Conservation (phyloP, 2,888 invertebrate species). For the Tetanocera ferruginea region DNA sequence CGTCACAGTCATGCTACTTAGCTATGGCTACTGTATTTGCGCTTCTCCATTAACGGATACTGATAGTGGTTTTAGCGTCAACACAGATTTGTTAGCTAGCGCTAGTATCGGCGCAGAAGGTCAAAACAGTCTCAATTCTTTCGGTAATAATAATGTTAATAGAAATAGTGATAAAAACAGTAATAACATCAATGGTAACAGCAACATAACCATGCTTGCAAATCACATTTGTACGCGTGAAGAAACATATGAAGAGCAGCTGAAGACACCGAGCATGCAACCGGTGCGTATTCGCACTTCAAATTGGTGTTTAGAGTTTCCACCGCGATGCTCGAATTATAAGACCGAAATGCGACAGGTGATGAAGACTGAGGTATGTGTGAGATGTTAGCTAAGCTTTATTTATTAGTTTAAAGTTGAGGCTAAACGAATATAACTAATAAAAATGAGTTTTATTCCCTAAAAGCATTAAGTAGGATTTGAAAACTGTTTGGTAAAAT, state of each 20-base stretch:
- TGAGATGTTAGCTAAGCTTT: not conserved
- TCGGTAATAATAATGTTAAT: not conserved
- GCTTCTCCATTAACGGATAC: not conserved
- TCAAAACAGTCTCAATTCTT: not conserved
- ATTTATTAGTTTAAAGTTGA: too few species aligned
- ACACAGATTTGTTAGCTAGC: slow-evolving; percentile 50
- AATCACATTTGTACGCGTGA: slow-evolving; percentile 66
- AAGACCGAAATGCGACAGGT: slow-evolving; percentile 79
- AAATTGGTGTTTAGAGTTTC: slow-evolving; percentile 84
- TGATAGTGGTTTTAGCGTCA: slow-evolving; percentile 34
- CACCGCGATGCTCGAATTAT: slow-evolving; percentile 84
- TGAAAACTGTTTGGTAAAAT: too few species aligned
- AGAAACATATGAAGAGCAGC: slow-evolving; percentile 72
- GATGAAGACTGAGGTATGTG: slow-evolving; percentile 78
- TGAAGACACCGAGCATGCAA: slow-evolving; percentile 69
- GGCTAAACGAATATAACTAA: too few species aligned
- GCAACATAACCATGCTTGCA: slow-evolving; percentile 38
- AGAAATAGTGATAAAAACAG: slow-evolving; percentile 38
- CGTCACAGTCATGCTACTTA: not conserved
- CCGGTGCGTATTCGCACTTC: slow-evolving; percentile 80
- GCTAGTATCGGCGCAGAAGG: slow-evolving; percentile 31
- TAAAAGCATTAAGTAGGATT: too few species aligned
- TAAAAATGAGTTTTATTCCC: too few species aligned
- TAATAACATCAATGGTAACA: slow-evolving; percentile 36
- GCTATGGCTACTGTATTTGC: not conserved